Evolutionary conservation across 2,888 invertebrate species (phyloP).

Genomic region (Gibbula magus): DNA sequence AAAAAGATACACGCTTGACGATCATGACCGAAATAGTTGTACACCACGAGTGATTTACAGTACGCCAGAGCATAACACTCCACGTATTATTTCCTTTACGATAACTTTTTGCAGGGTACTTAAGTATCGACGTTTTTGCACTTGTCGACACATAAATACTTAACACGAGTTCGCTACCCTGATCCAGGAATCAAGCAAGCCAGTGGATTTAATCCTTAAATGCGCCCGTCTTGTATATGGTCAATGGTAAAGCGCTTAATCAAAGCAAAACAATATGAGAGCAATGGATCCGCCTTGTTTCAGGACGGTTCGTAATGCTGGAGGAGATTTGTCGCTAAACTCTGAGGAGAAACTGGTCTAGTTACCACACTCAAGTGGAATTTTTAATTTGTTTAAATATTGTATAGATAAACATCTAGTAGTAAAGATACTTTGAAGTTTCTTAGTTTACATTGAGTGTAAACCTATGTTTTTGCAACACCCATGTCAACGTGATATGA

Average conservation of each 20-base stretch:
- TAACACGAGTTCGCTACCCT: background rate
- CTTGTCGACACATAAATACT: constrained; percentile 2
- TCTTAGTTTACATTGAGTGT: too few relatives aligned
- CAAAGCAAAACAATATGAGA: background rate
- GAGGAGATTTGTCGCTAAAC: background rate
- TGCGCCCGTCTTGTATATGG: background rate
- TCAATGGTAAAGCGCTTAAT: background rate
- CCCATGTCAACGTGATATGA: too few relatives aligned
- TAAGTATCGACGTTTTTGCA: background rate
- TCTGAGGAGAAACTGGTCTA: background rate
- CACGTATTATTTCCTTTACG: background rate
- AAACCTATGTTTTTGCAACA: too few relatives aligned
- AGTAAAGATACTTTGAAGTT: too few relatives aligned
- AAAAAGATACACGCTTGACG: too few relatives aligned
- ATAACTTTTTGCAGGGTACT: background rate
- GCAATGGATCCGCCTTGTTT: background rate
- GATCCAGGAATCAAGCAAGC: background rate
- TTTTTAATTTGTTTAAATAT: too few relatives aligned
- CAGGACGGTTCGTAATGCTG: background rate
- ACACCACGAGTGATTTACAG: background rate
- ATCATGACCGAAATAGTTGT: too few relatives aligned
- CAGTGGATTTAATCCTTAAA: background rate
- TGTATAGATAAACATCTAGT: too few relatives aligned
- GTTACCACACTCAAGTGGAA: background rate
- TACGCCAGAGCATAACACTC: background rate